Conservation (phyloP, 2,797 vertebrate genomes). For the Prunella strophiata region DNA sequence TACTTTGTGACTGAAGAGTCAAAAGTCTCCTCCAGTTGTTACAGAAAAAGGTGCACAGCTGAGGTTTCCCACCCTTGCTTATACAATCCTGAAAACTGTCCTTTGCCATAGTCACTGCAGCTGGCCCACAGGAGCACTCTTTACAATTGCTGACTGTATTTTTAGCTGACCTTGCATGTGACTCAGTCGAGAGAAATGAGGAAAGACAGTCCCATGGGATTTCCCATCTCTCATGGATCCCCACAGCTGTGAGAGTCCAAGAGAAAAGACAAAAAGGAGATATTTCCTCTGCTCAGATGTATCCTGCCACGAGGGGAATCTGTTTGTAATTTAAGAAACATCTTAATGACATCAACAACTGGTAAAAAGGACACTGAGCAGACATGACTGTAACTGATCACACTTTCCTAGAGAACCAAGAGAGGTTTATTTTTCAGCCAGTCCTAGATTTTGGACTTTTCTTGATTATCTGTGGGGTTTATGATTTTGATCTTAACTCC, state of each 20-base stretch:
- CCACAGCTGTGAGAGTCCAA: slow-evolving; percentile 7
- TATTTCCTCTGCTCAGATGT: slow-evolving; percentile 16
- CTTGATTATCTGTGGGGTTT: accelerated
- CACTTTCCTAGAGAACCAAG: background rate
- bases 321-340: slow-evolving; percentile 5
- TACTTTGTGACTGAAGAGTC: background rate
- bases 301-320: background rate
- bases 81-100: background rate
- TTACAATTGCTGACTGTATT: slow-evolving; percentile 2
- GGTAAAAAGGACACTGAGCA: background rate
- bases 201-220: background rate
- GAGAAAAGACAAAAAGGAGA: background rate
- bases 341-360: background rate
- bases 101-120: background rate
- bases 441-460: background rate
- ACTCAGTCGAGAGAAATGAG: slow-evolving; percentile 36
- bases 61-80: background rate
- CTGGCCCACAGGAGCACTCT: background rate
- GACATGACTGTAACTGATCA: background rate
- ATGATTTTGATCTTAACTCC: background rate
- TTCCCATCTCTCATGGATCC: background rate
- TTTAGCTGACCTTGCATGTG: slow-evolving; percentile 48
- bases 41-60: background rate
- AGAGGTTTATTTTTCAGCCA: background rate
- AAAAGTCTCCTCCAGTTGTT: background rate